phyloP scores from a whole-genome alignment of 1,140 invertebrate genomes.

The Procambarus clarkii region DNA sequence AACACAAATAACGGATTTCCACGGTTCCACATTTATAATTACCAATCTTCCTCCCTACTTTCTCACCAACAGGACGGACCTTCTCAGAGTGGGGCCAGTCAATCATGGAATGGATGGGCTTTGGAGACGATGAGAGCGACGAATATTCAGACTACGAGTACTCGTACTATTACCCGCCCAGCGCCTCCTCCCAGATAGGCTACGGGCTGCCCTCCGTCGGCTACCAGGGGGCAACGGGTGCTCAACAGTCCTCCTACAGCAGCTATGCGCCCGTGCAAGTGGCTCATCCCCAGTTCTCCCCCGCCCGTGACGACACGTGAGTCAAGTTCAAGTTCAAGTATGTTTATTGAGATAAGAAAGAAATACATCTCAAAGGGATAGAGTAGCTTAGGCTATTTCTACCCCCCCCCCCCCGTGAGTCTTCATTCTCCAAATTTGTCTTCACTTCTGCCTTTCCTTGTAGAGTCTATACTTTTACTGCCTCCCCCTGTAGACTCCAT shows the following conservation, averaged over 20 bases:
- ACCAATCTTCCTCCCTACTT: not conserved
- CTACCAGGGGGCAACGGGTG: constrained; percentile 14
- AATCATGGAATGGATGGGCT: constrained; percentile 64
- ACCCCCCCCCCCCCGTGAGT: too few species aligned
- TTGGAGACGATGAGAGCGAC: constrained; percentile 49
- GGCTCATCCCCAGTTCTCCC: not conserved
- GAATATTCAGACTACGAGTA: constrained; percentile 31
- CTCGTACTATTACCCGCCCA: constrained; percentile 17
- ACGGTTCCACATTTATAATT: not conserved
- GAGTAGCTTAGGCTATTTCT: too few species aligned
- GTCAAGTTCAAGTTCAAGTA: too few species aligned
- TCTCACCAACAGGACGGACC: constrained; percentile 37
- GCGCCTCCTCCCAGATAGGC: constrained; percentile 31
- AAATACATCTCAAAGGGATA: too few species aligned
- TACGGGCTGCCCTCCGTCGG: constrained; percentile 45
- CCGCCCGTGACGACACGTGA: constrained; percentile 64
- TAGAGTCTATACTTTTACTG: too few species aligned
- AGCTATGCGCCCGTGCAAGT: constrained; percentile 35
- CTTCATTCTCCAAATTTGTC: too few species aligned
- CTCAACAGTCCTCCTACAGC: constrained; percentile 56
- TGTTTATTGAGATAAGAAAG: too few species aligned
- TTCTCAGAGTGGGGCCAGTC: constrained; percentile 43
- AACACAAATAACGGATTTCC: too few species aligned
- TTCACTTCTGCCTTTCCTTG: too few species aligned
- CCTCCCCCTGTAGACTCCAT: too few species aligned